A percentile compares a stretch with the other conserved stretches of the same genome.
phyloP scores from a whole-genome alignment of 2,797 vertebrate genomes.

The Petrocephalus schoutedeni region DNA sequence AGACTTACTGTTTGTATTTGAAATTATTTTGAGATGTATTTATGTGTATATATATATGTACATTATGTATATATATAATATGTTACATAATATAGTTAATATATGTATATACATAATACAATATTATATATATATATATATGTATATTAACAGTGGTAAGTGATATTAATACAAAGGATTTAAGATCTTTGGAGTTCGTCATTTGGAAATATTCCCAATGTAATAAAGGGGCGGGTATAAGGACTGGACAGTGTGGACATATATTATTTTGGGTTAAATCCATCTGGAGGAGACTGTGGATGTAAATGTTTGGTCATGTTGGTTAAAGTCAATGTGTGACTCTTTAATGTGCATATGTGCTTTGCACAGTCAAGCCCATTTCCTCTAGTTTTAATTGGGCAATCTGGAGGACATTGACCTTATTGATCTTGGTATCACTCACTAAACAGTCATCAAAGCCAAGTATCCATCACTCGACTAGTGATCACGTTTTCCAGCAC shows the following conservation, averaged over 20 bases:
- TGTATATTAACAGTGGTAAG: conserved; percentile 24
- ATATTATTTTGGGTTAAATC: not conserved
- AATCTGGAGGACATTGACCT: not conserved
- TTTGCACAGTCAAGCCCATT: not conserved
- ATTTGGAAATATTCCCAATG: not conserved
- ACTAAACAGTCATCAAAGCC: conserved; percentile 12
- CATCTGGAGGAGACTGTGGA: not conserved
- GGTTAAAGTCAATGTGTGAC: not conserved
- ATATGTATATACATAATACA: too few species aligned
- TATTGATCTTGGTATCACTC: not conserved
- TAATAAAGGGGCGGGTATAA: not conserved
- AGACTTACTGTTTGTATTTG: conserved; percentile 4
- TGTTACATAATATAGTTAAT: too few species aligned
- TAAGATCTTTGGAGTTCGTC: not conserved
- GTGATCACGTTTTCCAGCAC: conserved; percentile 18
- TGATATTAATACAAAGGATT: not conserved
- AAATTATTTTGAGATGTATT: conserved; percentile 32
- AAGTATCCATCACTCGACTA: conserved; percentile 23
- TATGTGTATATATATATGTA: too few species aligned
- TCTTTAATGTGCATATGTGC: not conserved
- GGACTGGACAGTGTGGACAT: not conserved
- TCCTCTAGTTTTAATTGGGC: not conserved
- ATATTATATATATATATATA: too few species aligned
- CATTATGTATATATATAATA: too few species aligned
- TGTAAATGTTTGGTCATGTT: not conserved